Base-by-base conservation (phyloP, 2,113 vertebrate species). In the Scophthalmus maximus region DNA sequence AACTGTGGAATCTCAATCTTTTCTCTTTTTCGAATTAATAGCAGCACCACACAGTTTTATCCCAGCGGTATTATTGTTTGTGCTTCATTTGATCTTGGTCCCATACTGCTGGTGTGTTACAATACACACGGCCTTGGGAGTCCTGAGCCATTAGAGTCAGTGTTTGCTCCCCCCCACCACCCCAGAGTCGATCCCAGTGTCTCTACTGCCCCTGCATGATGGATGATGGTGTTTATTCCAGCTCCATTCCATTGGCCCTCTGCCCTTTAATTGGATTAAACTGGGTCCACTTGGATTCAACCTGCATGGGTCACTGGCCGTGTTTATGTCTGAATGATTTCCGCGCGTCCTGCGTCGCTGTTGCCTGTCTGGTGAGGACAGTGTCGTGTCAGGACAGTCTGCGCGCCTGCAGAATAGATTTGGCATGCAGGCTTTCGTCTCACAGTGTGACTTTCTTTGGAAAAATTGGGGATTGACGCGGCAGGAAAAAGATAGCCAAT, bases 251-350 rank as follows among this genome's bases (percentile, higher is more conserved):
- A 64, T 80, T 51, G 65, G 73, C 85, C 78, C 60, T 69, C 26
- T 68, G 83, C 74, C 53, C 55, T 81, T 85, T 89, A 89, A 91
- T 90, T 88, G 88, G 86, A 90, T 91, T 90, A 86, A 86, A 88
- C 81, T 66, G 0, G 78, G 78, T 74, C 79, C 73, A 59, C 83
- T 81, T 85, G 81, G 81, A 65, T 74, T 85, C 22, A 32, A 84
- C 76, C 73, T 51, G 72, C 52, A 6, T 56, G 76, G n/a, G 55
- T 76, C 68, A 42, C 66, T 62, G 63, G 61, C 72, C 2, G 58
- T 67, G 83, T 83, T 91, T 80, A 77, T 73, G 73, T 85, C 81
- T 81, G 67, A 74, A 74, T 86, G 52, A 83, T 73, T 82, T 89
- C 75, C 73, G 46, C 47, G 4, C 40, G 29, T 79, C 61, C 36